Conservation (phyloP, 92 coral and sea anemone genomes). For the Porites rus region DNA sequence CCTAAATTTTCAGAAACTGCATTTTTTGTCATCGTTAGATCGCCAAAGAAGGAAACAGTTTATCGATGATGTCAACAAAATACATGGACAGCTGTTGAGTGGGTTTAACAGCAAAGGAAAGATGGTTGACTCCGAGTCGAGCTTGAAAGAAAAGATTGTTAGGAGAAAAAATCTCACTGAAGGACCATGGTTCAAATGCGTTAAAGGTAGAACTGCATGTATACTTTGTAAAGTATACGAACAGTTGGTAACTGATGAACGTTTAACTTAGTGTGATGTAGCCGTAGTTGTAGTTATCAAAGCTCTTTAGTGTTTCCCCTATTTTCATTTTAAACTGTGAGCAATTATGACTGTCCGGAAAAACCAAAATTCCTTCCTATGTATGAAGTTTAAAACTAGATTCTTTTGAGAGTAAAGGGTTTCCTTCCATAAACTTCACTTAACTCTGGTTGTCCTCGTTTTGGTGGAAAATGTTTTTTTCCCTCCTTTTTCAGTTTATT, state of each 20-base stretch:
- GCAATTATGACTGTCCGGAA: no score
- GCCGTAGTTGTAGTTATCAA: background rate
- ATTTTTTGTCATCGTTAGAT: background rate
- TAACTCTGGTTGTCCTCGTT: no score
- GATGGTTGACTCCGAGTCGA: background rate
- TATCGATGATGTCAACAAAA: constrained; percentile 7
- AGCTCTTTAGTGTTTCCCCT: no score
- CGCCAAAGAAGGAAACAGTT: background rate
- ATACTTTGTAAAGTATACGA: no score
- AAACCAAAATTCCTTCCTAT: no score
- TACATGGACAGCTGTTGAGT: background rate
- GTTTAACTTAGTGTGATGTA: background rate
- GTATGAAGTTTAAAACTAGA: no score
- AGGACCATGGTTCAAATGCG: constrained; percentile 93
- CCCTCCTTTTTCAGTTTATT: no score
- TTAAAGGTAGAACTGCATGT: constrained; percentile 53
- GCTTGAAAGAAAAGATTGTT: constrained; percentile 71
- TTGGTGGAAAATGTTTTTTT: no score
- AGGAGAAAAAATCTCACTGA: constrained; percentile 72
- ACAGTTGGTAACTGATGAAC: background rate
- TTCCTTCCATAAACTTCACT: no score
- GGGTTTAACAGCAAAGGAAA: background rate
- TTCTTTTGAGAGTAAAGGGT: no score
- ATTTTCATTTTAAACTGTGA: no score
- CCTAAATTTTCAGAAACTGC: no score